Evolutionary conservation across 2,113 vertebrate genomes (phyloP).

Genomic region (Nycticebus coucang): DNA sequence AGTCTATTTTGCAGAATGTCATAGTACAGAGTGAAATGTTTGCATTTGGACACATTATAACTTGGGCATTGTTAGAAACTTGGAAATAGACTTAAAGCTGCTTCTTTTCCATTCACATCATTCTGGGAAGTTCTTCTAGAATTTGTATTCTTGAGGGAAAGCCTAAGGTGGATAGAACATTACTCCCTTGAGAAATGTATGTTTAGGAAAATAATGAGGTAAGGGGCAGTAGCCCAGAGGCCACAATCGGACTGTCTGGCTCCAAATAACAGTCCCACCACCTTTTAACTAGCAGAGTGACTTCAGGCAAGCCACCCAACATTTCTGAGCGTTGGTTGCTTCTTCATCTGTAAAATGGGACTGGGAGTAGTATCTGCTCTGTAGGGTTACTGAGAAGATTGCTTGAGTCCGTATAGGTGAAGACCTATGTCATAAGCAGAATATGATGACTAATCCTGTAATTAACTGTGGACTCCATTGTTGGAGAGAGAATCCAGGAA

Average conservation of each 20-base stretch:
- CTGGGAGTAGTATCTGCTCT: not conserved
- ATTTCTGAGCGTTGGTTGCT: not conserved
- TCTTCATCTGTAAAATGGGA: not conserved
- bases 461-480: not conserved
- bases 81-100: not conserved
- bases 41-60: not conserved
- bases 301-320: not conserved
- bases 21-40: too few species aligned
- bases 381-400: not conserved
- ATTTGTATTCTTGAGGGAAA: not conserved
- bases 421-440: rapidly evolving
- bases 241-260: not conserved
- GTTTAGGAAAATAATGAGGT: not conserved
- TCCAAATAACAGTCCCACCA: rapidly evolving
- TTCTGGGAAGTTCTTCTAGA: not conserved
- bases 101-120: not conserved
- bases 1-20: rapidly evolving
- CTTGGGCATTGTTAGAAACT: not conserved
- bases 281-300: rapidly evolving
- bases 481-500: not conserved
- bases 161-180: rapidly evolving
- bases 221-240: rapidly evolving
- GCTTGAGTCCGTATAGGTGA: not conserved
- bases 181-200: not conserved
- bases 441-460: not conserved